Evolutionary conservation across 92 coral and sea anemone genomes (phyloP).

Genomic region (Desmophyllum pertusum): DNA sequence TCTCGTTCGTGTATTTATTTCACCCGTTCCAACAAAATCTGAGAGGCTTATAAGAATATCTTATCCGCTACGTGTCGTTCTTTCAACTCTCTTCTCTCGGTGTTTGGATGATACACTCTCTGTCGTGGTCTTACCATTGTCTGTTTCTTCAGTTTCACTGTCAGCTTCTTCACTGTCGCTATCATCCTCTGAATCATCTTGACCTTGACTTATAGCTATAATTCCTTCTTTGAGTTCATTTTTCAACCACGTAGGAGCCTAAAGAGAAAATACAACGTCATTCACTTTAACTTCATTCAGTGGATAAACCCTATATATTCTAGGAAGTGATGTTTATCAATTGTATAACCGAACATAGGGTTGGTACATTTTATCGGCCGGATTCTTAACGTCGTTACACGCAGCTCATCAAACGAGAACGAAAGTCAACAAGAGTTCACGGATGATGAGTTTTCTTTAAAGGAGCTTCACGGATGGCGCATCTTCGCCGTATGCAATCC

Average conservation of each 20-base stretch:
- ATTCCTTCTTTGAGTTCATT: conserved; percentile 94
- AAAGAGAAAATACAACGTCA: not conserved
- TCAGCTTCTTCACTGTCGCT: conserved; percentile 80
- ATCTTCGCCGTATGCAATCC: too few relatives aligned
- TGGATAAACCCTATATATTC: not conserved
- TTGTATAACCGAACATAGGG: not conserved
- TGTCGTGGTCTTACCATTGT: conserved; percentile 58
- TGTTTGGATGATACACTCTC: too few relatives aligned
- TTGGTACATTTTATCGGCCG: not conserved
- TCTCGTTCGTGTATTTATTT: too few relatives aligned
- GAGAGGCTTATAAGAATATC: too few relatives aligned
- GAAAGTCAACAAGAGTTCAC: too few relatives aligned
- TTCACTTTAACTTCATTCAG: not conserved
- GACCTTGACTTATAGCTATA: conserved; percentile 57
- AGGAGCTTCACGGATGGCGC: too few relatives aligned
- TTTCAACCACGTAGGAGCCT: conserved; percentile 97
- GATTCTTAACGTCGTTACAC: not conserved
- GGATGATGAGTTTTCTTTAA: too few relatives aligned
- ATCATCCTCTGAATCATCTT: conserved; percentile 86
- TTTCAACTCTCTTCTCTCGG: too few relatives aligned
- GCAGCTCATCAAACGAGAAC: too few relatives aligned
- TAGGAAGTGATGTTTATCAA: not conserved
- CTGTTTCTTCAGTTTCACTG: conserved; percentile 77
- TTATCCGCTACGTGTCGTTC: too few relatives aligned
- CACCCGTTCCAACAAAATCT: too few relatives aligned